Percentiles rank a stretch among this genome's conserved stretches.
Conservation (phyloP, 2,888 invertebrate species). For the Latheticus oryzae region DNA sequence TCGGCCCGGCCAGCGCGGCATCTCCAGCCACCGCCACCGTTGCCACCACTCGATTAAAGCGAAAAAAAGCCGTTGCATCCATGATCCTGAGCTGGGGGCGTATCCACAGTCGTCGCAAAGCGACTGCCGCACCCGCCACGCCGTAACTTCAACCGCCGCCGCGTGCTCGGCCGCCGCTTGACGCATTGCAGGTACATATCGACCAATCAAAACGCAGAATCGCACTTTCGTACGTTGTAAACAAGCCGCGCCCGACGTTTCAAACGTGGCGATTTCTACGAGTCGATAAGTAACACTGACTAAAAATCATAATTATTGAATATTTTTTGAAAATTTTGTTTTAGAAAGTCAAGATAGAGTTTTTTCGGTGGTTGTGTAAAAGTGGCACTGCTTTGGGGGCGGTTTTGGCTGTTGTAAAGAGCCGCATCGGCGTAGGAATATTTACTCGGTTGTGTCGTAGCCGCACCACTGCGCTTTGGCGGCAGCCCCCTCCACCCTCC, state of each 20-base stretch:
- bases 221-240: slow-evolving; percentile 73
- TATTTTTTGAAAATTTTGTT: background rate
- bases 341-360: slow-evolving; percentile 15
- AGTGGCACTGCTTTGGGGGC: slow-evolving; percentile 26
- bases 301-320: no score
- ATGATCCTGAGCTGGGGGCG: slow-evolving; percentile 7
- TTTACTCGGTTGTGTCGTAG: slow-evolving; percentile 66
- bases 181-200: slow-evolving; percentile 89
- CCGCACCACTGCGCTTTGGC: slow-evolving; percentile 66
- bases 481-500: slow-evolving; percentile 54
- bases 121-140: slow-evolving; percentile 63
- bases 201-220: slow-evolving; percentile 79
- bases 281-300: slow-evolving; percentile 73
- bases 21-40: background rate
- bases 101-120: slow-evolving; percentile 10
- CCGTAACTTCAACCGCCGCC: slow-evolving; percentile 54
- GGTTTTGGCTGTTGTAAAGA: slow-evolving; percentile 47
- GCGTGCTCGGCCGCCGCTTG: slow-evolving; percentile 66
- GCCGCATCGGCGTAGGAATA: slow-evolving; percentile 63
- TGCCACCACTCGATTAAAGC: background rate
- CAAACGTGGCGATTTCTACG: slow-evolving; percentile 72
- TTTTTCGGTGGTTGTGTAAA: background rate
- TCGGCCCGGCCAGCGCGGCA: no score
- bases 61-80: slow-evolving; percentile 8
- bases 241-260: slow-evolving; percentile 80